A percentile compares a stretch with the other conserved stretches of the same genome.
Evolutionary conservation across 2,113 vertebrate genomes (phyloP).

Genomic region (Sphyrna mokarran): DNA sequence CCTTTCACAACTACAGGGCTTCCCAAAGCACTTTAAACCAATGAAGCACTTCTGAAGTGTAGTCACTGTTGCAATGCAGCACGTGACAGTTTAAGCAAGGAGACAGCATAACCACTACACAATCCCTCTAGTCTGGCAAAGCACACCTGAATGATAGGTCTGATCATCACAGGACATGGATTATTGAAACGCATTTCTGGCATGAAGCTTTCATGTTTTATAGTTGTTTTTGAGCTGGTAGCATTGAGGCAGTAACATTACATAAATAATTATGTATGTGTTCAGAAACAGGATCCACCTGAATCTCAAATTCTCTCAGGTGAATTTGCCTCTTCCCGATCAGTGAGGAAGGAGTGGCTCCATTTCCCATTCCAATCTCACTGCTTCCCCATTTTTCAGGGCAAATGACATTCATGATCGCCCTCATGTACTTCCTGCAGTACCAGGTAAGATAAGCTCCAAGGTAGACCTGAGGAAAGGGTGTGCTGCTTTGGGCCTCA

Average conservation of each 20-base stretch:
- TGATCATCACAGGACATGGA: not conserved
- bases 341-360: not conserved
- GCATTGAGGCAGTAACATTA: not conserved
- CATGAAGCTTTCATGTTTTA: not conserved
- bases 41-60: not conserved
- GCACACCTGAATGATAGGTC: not conserved
- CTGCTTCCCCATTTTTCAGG: not conserved
- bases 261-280: not conserved
- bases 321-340: not conserved
- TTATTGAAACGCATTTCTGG: not conserved
- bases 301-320: not conserved
- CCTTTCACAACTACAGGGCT: not conserved
- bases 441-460: not conserved
- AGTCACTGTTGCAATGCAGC: not conserved
- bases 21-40: not conserved
- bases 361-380: not conserved
- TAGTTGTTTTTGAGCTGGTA: not conserved
- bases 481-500: not conserved
- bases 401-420: not conserved
- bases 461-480: conserved; percentile 47
- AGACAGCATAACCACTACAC: not conserved
- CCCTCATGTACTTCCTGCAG: not conserved
- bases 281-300: not conserved
- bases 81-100: not conserved
- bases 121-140: not conserved